These are phyloP conservation scores for Hesperophylax magnus DNA, from an alignment of 1,140 invertebrate genomes.

Conservation along the genomic window DNA sequence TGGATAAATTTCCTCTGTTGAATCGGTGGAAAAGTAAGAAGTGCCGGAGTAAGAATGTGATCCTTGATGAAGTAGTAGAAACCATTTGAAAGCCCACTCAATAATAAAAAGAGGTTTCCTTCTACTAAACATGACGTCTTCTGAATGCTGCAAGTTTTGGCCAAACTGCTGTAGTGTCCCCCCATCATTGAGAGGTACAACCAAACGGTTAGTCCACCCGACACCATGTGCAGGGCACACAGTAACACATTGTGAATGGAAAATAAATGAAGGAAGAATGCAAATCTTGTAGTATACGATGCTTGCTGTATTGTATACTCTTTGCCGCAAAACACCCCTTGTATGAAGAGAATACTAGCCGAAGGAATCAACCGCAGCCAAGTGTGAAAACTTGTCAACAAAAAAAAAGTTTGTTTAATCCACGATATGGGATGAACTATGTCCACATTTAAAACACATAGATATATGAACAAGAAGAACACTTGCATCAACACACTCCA, in stretches of 20 bases:
- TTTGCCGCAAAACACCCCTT: slow-evolving; percentile 72
- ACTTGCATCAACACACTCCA: slow-evolving; percentile 69
- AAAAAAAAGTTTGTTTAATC: slow-evolving; percentile 65
- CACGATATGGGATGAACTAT: slow-evolving; percentile 67
- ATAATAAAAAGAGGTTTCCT: slow-evolving; percentile 72
- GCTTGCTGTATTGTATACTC: slow-evolving; percentile 67
- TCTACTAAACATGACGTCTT: slow-evolving; percentile 65
- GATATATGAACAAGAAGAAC: slow-evolving; percentile 65
- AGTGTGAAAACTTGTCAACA: slow-evolving; percentile 66
- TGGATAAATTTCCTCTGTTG: slow-evolving; percentile 77
- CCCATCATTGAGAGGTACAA: slow-evolving; percentile 75
- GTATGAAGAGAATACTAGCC: slow-evolving; percentile 66
- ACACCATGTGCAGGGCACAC: slow-evolving; percentile 70
- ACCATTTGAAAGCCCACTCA: slow-evolving; percentile 79
- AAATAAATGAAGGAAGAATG: slow-evolving; percentile 73
- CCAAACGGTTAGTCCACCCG: slow-evolving; percentile 74
- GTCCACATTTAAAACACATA: slow-evolving; percentile 68
- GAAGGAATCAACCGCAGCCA: slow-evolving; percentile 69
- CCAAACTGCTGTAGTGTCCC: slow-evolving; percentile 69
- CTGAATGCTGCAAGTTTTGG: slow-evolving; percentile 62
- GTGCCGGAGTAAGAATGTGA: slow-evolving; percentile 70
- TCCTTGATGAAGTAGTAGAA: slow-evolving; percentile 76
- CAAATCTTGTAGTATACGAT: slow-evolving; percentile 75
- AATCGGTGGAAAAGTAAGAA: slow-evolving; percentile 77
- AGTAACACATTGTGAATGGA: slow-evolving; percentile 74